A percentile compares a stretch with the other conserved stretches of the same genome.
Evolutionary conservation across 2,113 vertebrate genomes (phyloP).

Genomic region (Rostratula benghalensis): DNA sequence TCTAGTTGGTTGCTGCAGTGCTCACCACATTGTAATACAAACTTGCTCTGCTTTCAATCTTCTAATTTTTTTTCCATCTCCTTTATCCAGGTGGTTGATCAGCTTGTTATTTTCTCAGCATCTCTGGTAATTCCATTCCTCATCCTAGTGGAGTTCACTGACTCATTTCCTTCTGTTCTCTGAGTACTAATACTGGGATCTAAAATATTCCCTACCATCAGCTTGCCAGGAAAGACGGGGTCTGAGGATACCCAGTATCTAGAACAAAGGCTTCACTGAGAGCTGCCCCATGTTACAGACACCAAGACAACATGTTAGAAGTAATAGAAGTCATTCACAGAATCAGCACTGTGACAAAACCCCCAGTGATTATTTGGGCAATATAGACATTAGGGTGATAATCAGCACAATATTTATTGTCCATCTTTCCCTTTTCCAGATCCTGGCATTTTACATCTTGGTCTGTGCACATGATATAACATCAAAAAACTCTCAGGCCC

Average conservation of each 20-base stretch:
- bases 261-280: background rate
- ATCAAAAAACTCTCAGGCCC: background rate
- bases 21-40: background rate
- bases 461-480: background rate
- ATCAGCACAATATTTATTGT: background rate
- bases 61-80: background rate
- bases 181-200: background rate
- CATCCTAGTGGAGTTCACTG: background rate
- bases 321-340: background rate
- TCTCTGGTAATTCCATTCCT: background rate
- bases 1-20: background rate
- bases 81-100: background rate
- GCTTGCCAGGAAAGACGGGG: background rate
- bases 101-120: background rate
- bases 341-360: background rate
- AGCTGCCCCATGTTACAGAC: background rate
- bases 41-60: background rate
- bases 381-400: background rate
- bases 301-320: background rate
- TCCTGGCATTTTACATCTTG: background rate
- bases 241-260: background rate
- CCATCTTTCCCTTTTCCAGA: background rate
- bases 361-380: background rate
- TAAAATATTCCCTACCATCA: background rate
- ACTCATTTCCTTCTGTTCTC: background rate